Evolutionary conservation across 2,888 invertebrate species (phyloP), one percentile per base, ranked within the genome.

Genomic region (Petrophora chlorosata): DNA sequence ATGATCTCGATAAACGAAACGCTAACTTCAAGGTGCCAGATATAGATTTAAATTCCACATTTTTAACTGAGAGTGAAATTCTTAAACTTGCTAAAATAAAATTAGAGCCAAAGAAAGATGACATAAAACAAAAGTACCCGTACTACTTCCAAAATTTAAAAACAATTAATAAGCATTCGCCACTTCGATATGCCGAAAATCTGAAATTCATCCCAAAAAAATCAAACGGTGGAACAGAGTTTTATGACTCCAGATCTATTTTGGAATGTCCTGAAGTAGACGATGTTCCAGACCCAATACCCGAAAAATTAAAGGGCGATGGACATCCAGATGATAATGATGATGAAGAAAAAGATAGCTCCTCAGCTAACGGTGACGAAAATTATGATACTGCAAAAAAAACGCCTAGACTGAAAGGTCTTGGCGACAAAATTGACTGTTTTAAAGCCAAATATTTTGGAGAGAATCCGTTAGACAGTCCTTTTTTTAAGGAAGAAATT

Each of bases 401-500:
- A 57, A 74, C 78, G 41, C 91, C 90, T 0, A 88, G 94, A 44
- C 77, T 95, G 0, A 80, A 81, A 51, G 92, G 93, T 1, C 79
- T 96, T 13, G 95, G 95, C 0, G 93, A 94, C 56, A 94, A 94
- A 83, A 93, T 96, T 12, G 93, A 94, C 56, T 96, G 96, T 66
- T 92, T 94, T 16, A 95, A 94, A 76, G 85, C 88, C 0, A 94
- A 94, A 82, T 95, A 94, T 73, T 96, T 95, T 72, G 95, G 95
- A 0, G 87, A 91, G 50, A 92, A 95, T 74, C 95, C 95, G 0
- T 77, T 95, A 42, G 95, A 95, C 60, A 95, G 93, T 81, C 95
- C 95, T 0, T 88, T 95, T 59, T 95, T 95, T 63, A 79, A 84
- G 47, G 93, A 93, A 82, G 88, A 91, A 28, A 66, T 79, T 5